Conservation (phyloP, 2,113 vertebrate genomes). For the Crotalus tigris region DNA sequence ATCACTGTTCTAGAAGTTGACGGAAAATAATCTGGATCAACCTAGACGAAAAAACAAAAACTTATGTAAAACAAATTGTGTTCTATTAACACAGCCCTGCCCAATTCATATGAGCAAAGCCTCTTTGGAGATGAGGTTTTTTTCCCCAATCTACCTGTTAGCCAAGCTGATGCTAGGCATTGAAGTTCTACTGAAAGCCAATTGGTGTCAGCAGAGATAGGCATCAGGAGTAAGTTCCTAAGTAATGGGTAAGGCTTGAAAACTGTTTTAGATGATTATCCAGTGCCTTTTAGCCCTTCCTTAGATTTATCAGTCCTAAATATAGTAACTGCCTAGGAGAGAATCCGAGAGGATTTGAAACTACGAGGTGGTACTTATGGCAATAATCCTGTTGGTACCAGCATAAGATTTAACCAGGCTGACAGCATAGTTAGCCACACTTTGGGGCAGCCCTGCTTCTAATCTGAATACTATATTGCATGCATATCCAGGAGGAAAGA, state of each 20-base stretch:
- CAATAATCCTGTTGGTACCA: not conserved
- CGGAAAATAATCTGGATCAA: not conserved
- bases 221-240: not conserved
- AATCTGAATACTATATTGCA: not conserved
- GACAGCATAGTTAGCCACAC: not conserved
- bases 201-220: not conserved
- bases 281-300: not conserved
- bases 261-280: not conserved
- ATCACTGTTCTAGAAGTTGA: not conserved
- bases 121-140: not conserved
- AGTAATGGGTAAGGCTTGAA: not conserved
- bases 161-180: not conserved
- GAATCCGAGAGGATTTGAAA: not conserved
- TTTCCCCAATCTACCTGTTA: not conserved
- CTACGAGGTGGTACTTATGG: not conserved
- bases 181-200: not conserved
- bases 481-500: not conserved
- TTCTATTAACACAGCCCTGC: not conserved
- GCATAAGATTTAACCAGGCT: not conserved
- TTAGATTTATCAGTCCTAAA: not conserved
- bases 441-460: not conserved
- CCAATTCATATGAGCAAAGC: not conserved
- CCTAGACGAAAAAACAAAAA: not conserved
- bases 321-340: not conserved
- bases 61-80: not conserved